A percentile compares a stretch with the other conserved stretches of the same genome.
Evolutionary conservation across 2,888 invertebrate genomes (phyloP).

Genomic region (Hermodice carunculata): DNA sequence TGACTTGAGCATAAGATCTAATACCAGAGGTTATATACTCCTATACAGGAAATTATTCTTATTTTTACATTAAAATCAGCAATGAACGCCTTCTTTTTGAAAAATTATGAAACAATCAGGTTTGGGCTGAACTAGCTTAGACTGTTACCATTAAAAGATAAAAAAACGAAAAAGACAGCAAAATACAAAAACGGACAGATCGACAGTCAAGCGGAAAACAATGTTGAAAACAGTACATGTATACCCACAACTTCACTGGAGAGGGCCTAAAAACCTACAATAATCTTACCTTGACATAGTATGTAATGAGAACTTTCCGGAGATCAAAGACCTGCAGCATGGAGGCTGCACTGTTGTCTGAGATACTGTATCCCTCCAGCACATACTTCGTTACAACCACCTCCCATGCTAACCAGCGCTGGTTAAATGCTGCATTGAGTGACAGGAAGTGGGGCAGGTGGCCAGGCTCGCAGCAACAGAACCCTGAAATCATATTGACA

Average conservation of each 20-base stretch:
- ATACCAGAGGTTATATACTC: no score
- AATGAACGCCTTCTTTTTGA: no score
- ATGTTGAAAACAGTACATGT: neutral
- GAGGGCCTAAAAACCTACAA: neutral
- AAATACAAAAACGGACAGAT: neutral
- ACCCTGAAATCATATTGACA: slow-evolving; percentile 76
- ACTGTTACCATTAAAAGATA: no score
- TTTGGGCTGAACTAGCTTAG: no score
- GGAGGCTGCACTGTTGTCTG: slow-evolving; percentile 96
- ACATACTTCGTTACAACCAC: slow-evolving; percentile 95
- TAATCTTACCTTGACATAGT: slow-evolving; percentile 95
- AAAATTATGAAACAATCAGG: no score
- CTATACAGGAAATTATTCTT: no score
- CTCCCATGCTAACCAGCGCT: slow-evolving; percentile 98
- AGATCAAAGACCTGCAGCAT: slow-evolving; percentile 99
- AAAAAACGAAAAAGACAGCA: neutral
- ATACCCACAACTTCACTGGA: neutral
- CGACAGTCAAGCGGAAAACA: neutral
- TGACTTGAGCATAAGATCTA: no score
- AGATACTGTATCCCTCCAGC: slow-evolving; percentile 97
- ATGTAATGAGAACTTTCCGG: slow-evolving; percentile 94
- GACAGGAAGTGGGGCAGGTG: slow-evolving; percentile 90
- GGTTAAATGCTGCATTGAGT: slow-evolving; percentile 96
- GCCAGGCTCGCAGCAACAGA: slow-evolving; percentile 92
- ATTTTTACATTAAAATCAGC: no score